These are phyloP conservation scores for Willowsia nigromaculata DNA, from an alignment of 2,888 invertebrate species.

Conservation along the genomic window DNA sequence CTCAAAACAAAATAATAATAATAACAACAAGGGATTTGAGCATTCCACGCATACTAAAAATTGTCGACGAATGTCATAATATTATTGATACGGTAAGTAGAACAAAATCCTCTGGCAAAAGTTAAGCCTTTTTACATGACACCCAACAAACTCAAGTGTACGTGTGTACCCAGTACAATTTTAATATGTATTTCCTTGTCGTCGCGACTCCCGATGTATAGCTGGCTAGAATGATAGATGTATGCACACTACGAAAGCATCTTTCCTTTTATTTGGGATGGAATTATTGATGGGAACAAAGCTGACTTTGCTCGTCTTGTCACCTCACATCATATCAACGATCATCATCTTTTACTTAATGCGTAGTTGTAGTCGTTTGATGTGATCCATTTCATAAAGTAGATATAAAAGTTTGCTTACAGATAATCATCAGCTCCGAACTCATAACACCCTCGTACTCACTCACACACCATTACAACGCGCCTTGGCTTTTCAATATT, in stretches of 20 bases:
- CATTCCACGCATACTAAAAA: slow-evolving; percentile 43
- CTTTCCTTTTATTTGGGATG: not conserved
- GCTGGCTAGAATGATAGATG: not conserved
- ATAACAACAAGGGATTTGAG: slow-evolving; percentile 56
- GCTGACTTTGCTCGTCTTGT: slow-evolving; percentile 10
- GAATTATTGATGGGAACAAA: slow-evolving; percentile 4
- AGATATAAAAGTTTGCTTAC: not conserved
- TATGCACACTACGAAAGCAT: not conserved
- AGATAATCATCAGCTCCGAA: not conserved
- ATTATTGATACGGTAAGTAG: slow-evolving; percentile 64
- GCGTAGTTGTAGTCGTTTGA: slow-evolving; percentile 48
- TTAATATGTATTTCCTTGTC: no score
- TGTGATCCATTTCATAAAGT: slow-evolving; percentile 40
- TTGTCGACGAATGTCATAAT: slow-evolving; percentile 59
- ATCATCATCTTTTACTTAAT: slow-evolving; percentile 37
- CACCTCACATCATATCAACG: slow-evolving; percentile 27
- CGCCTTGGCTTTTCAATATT: no score
- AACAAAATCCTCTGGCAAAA: slow-evolving; percentile 57
- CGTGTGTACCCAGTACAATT: no score
- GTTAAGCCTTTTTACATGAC: slow-evolving; percentile 39
- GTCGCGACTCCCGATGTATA: no score
- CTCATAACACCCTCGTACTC: not conserved
- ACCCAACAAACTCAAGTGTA: slow-evolving; percentile 23
- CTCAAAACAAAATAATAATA: no score
- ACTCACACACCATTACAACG: no score